phyloP scores from a whole-genome alignment of 2,113 vertebrate species.

The Amblyornis subalaris region DNA sequence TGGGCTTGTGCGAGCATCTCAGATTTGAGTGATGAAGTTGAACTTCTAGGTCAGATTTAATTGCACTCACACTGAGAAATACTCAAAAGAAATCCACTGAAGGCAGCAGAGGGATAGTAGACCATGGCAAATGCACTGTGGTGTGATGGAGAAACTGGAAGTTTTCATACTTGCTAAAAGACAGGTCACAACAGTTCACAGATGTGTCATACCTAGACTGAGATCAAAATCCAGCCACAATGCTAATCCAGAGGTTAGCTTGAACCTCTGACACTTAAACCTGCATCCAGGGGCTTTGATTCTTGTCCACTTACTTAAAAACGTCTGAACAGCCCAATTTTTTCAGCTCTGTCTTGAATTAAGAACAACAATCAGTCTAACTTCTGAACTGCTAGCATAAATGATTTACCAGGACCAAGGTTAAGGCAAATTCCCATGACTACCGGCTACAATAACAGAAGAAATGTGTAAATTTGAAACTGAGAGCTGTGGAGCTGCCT shows the following conservation, averaged over 20 bases:
- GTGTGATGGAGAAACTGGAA: not conserved
- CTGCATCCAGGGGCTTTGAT: not conserved
- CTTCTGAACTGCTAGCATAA: not conserved
- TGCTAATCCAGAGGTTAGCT: not conserved
- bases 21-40: slow-evolving; percentile 18
- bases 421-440: not conserved
- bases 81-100: not conserved
- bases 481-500: not conserved
- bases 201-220: not conserved
- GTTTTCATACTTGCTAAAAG: not conserved
- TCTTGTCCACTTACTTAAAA: not conserved
- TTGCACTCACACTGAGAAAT: not conserved
- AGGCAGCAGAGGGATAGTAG: not conserved
- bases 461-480: not conserved
- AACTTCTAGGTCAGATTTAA: slow-evolving; percentile 29
- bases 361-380: not conserved
- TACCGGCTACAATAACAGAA: not conserved
- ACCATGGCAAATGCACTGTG: rapidly evolving
- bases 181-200: not conserved
- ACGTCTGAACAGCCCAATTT: not conserved
- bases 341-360: not conserved
- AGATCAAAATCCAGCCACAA: not conserved
- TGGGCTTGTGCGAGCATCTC: not conserved
- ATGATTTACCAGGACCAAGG: not conserved
- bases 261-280: not conserved